phyloP scores from a whole-genome alignment of 2,113 vertebrate genomes.

The Tursiops truncatus region DNA sequence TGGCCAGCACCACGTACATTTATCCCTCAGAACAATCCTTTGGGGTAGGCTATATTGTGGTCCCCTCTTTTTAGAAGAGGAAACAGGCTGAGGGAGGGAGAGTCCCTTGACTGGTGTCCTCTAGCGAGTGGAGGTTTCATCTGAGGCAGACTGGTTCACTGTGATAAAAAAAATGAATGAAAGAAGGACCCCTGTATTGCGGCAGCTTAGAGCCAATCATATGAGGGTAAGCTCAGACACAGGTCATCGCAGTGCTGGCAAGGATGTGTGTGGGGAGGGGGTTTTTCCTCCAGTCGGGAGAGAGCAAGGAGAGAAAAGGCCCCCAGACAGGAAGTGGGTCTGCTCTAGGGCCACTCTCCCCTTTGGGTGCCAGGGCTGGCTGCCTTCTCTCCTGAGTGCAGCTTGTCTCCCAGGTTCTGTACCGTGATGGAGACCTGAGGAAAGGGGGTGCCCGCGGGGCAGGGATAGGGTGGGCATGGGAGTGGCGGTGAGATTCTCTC shows the following conservation, averaged over 20 bases:
- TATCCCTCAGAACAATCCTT: not conserved
- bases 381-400: not conserved
- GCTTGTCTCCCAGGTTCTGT: not conserved
- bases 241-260: rapidly evolving
- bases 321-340: not conserved
- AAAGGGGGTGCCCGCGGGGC: not conserved
- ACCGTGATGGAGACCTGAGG: not conserved
- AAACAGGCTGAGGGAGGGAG: not conserved
- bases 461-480: not conserved
- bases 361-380: not conserved
- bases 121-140: not conserved
- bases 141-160: not conserved
- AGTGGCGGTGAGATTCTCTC: not conserved
- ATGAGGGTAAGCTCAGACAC: not conserved
- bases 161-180: not conserved
- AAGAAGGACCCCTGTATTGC: not conserved
- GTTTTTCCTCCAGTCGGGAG: not conserved
- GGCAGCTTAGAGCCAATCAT: not conserved
- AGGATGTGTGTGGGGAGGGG: not conserved
- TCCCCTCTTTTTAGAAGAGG: not conserved
- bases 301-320: not conserved
- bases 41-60: not conserved
- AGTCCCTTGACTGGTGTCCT: not conserved
- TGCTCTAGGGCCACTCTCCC: not conserved
- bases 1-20: not conserved